These are phyloP conservation scores for Drosophila malerkotliana DNA, from an alignment of 1,140 invertebrate species.

Conservation along the genomic window DNA sequence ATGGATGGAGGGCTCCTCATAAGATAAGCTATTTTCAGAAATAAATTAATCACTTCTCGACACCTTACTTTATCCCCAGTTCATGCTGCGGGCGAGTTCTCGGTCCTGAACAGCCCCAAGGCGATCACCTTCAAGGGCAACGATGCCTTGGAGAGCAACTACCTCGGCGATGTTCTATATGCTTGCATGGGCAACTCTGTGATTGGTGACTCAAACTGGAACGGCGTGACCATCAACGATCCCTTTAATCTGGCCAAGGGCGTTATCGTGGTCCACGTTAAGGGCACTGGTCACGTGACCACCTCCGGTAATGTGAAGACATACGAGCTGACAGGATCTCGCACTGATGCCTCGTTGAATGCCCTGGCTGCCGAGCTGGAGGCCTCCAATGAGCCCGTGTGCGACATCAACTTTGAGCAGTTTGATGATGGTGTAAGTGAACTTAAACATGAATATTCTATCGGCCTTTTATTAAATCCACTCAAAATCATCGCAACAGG, in stretches of 20 bases:
- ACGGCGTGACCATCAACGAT: slow-evolving; percentile 88
- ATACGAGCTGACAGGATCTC: slow-evolving; percentile 62
- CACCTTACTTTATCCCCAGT: slow-evolving; percentile 84
- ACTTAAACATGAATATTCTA: not conserved
- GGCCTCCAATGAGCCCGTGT: slow-evolving; percentile 66
- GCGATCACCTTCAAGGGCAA: slow-evolving; percentile 88
- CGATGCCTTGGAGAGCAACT: slow-evolving; percentile 86
- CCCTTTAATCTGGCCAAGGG: slow-evolving; percentile 92
- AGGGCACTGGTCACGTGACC: slow-evolving; percentile 87
- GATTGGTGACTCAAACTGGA: slow-evolving; percentile 87
- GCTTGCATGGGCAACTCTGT: slow-evolving; percentile 89
- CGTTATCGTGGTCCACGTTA: slow-evolving; percentile 89
- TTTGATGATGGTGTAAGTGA: slow-evolving; percentile 87
- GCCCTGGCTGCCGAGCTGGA: slow-evolving; percentile 60
- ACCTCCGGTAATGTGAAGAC: slow-evolving; percentile 83
- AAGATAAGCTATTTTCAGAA: slow-evolving; percentile 21
- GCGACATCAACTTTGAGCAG: slow-evolving; percentile 88
- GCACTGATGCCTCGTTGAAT: slow-evolving; percentile 54
- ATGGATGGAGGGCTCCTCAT: not conserved
- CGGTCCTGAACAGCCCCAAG: slow-evolving; percentile 87
- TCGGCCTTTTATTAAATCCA: not conserved
- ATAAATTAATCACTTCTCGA: slow-evolving; percentile 41
- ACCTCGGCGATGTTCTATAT: slow-evolving; percentile 89
- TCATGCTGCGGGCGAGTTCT: slow-evolving; percentile 88
- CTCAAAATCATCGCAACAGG: slow-evolving; percentile 20